Percentiles rank a stretch among this genome's conserved stretches.
These are phyloP conservation scores for Vultur gryphus DNA, from an alignment of 2,797 vertebrate genomes.

Conservation along the genomic window DNA sequence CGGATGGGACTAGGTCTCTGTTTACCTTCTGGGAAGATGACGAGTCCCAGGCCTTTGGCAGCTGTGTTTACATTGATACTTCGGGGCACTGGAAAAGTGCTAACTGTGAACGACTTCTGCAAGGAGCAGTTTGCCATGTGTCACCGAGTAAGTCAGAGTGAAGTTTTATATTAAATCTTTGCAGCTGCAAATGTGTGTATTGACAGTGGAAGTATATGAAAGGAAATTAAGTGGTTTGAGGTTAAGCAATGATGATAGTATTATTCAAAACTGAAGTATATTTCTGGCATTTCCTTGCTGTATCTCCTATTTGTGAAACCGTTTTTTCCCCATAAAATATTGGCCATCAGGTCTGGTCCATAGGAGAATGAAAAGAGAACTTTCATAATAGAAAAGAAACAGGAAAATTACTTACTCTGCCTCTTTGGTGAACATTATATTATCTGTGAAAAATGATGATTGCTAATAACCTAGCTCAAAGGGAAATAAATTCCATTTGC, in stretches of 20 bases:
- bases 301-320: not conserved
- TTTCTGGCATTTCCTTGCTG: not conserved
- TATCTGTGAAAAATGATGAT: not conserved
- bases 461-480: not conserved
- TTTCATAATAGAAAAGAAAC: not conserved
- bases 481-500: not conserved
- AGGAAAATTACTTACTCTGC: not conserved
- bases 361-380: not conserved
- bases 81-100: conserved; percentile 83
- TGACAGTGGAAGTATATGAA: not conserved
- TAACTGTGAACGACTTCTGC: conserved; percentile 80
- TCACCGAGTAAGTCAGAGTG: conserved; percentile 78
- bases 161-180: not conserved
- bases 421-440: not conserved
- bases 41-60: conserved; percentile 75
- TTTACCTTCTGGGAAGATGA: conserved; percentile 87
- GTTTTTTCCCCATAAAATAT: not conserved
- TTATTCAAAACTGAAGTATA: not conserved
- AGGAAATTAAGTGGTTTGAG: not conserved
- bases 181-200: not conserved
- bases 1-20: conserved; percentile 83
- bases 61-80: conserved; percentile 88
- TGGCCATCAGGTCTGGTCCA: not conserved
- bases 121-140: conserved; percentile 85
- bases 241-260: not conserved